Evolutionary conservation across 2,888 invertebrate genomes (phyloP).

Genomic region (Leptothorax acervorum): DNA sequence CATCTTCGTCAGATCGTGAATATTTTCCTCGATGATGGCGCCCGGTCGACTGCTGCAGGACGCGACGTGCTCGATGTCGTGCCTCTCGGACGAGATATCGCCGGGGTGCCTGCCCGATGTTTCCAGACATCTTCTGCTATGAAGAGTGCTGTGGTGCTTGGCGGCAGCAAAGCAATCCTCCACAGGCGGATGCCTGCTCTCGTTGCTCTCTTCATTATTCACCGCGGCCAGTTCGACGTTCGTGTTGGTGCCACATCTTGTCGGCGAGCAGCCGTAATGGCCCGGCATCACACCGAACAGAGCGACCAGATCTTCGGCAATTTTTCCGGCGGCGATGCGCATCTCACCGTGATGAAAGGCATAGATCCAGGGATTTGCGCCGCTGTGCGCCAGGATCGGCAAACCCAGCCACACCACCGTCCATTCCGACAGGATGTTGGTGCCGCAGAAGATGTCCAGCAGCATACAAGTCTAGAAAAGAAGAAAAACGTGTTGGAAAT

Average conservation of each 20-base stretch:
- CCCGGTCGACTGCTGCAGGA: constrained; percentile 72
- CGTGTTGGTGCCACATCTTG: constrained; percentile 80
- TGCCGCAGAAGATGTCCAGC: constrained; percentile 86
- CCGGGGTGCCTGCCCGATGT: constrained; percentile 69
- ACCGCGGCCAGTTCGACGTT: constrained; percentile 81
- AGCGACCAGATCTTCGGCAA: constrained; percentile 86
- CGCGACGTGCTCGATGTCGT: constrained; percentile 64
- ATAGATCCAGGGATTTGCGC: constrained; percentile 89
- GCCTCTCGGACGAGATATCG: constrained; percentile 81
- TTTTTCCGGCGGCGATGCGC: constrained; percentile 87
- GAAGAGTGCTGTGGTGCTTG: constrained; percentile 76
- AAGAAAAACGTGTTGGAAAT: background rate
- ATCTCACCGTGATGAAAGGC: constrained; percentile 89
- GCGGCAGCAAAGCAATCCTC: constrained; percentile 82
- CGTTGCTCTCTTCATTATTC: constrained; percentile 78
- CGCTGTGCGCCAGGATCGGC: constrained; percentile 88
- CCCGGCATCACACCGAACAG: constrained; percentile 83
- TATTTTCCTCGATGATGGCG: constrained; percentile 81
- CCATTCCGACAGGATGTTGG: constrained; percentile 86
- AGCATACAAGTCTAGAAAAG: constrained; percentile 86
- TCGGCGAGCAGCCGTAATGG: constrained; percentile 82
- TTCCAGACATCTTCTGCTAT: constrained; percentile 76
- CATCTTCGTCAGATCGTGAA: constrained; percentile 82
- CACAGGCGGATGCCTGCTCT: constrained; percentile 74
- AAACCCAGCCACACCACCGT: constrained; percentile 87